Evolutionary conservation across 1,140 invertebrate species (phyloP), one percentile per base, ranked within the genome.

Genomic region (Brachionus angularis): DNA sequence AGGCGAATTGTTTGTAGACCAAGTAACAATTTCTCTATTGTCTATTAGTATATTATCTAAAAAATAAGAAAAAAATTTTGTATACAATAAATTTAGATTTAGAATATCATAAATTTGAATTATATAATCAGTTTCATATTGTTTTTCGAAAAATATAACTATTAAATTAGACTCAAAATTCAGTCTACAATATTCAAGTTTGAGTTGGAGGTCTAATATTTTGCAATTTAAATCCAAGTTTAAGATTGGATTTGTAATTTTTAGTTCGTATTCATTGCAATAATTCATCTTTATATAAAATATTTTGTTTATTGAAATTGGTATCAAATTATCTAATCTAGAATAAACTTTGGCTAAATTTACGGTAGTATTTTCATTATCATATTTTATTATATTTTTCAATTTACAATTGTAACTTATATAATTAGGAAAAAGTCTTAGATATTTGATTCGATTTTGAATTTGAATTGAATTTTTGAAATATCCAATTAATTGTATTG

Each of bases 41-140:
- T 58, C 53, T 39, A 58, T 39, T 25, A 58, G 16, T 23, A 58
- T 23, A 58, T 58, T 58, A 10, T 58, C 53, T 12, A 58, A 39
- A 39, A 39, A 58, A 39, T 23, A 39, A 58, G 21, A 2, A 18
- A 58, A 58, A 29, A 2, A 8, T 23, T 33, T 58, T 21, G 33
- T 39, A 25, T 23, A 58, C 16, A 58, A 23, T 3, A 42, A 23
- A 8, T 23, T 58, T 14, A 36, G 14, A 4, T 23, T 23, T 8
- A 39, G 23, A 58, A 58, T 16, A 36, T 58, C 27, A 8, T 58
- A 58, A 23, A 58, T 58, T 58, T 58, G 36, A 10, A 58, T 10
- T 18, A 39, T 21, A 58, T 58, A 58, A 14, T 58, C 36, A 12
- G 1, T 5, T 14, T 58, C 33, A 12, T 58, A 58, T 25, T 58